Percentiles rank a stretch among this genome's conserved stretches.
These are phyloP conservation scores for Cydia amplana DNA, from an alignment of 1,140 invertebrate species.

Conservation along the genomic window DNA sequence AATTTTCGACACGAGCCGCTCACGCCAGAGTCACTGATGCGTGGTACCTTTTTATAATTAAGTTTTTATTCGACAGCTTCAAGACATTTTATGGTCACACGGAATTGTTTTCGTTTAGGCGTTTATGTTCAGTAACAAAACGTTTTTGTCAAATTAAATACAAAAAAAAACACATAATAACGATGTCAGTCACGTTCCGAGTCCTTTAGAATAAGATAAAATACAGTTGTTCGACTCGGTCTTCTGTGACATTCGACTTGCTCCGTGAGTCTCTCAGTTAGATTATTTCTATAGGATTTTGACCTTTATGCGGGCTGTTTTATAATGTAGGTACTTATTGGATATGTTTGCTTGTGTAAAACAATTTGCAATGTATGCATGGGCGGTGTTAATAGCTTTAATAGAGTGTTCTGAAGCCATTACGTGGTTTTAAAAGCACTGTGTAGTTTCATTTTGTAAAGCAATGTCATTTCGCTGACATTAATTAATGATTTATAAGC, in stretches of 20 bases:
- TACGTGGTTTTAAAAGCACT: neutral
- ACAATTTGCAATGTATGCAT: conserved; percentile 15
- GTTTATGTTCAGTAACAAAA: conserved; percentile 26
- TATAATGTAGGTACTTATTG: neutral
- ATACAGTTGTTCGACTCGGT: conserved; percentile 34
- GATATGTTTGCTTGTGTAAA: neutral
- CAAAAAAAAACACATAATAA: conserved; percentile 21
- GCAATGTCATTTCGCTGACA: neutral
- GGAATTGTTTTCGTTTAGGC: conserved; percentile 26
- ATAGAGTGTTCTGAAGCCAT: neutral
- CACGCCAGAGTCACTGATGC: conserved; percentile 6
- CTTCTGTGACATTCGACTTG: conserved; percentile 26
- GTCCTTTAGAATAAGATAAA: conserved; percentile 40
- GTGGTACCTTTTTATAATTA: conserved; percentile 4
- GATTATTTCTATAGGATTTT: conserved; percentile 34
- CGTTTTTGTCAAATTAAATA: conserved; percentile 33
- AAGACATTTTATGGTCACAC: conserved; percentile 10
- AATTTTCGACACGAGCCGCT: conserved; percentile 22
- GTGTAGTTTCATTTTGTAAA: neutral
- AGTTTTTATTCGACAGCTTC: conserved; percentile 23
- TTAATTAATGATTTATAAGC: conserved; percentile 8
- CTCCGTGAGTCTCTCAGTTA: conserved; percentile 5
- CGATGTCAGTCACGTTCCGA: conserved; percentile 45
- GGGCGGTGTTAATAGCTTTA: conserved; percentile 13
- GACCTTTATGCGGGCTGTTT: conserved; percentile 34